phyloP scores from a whole-genome alignment of 2,113 vertebrate genomes.

The human region GRCh38 chr17:29736001-29736500 shows the following conservation, averaged over 20 bases:
- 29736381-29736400: conserved; percentile 39
- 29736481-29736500: conserved; percentile 8
- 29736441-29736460: neutral
- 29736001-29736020: no score
- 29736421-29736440: conserved; percentile 49
- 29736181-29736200: conserved; percentile 5
- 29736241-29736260: conserved; percentile 43
- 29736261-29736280: neutral
- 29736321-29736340: conserved; percentile 13
- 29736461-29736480: conserved; percentile 37
- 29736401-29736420: conserved; percentile 29
- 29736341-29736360: conserved; percentile 17
- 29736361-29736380: conserved; percentile 16
- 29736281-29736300: neutral
- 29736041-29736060: no score
- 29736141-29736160: conserved; percentile 31
- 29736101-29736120: conserved; percentile 39
- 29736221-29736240: conserved; percentile 50
- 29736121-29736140: conserved; percentile 18
- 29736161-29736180: neutral
- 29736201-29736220: neutral
- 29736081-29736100: neutral
- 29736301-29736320: conserved; percentile 29
- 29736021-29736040: no score
- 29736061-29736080: no score